A percentile compares a stretch with the other conserved stretches of the same genome.
Evolutionary conservation across 2,888 invertebrate genomes (phyloP).

Genomic region (Lasioglossum calceatum): DNA sequence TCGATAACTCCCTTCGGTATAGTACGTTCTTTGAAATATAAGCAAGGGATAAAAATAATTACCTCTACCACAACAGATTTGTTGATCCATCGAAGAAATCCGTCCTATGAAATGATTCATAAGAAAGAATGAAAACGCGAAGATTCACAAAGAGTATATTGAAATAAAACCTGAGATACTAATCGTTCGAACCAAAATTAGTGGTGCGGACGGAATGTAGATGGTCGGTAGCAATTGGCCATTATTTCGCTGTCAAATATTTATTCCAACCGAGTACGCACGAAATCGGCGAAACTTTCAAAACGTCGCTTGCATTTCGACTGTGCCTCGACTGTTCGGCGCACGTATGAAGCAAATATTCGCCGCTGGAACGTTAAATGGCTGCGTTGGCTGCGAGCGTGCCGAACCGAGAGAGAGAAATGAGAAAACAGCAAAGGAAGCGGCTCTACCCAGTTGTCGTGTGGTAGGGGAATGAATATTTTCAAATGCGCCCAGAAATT

Average conservation of each 20-base stretch:
- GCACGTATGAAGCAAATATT: slow-evolving; percentile 52
- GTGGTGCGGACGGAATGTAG: neutral
- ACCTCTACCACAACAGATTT: neutral
- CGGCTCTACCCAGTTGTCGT: neutral
- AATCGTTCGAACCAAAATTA: neutral
- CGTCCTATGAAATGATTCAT: neutral
- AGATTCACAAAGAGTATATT: neutral
- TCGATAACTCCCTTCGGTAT: neutral
- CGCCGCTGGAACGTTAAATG: slow-evolving; percentile 64
- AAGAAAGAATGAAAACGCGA: neutral
- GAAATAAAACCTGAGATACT: neutral
- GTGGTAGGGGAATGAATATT: slow-evolving; percentile 6
- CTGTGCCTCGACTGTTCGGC: slow-evolving; percentile 23
- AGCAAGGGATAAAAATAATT: neutral
- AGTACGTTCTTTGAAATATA: neutral
- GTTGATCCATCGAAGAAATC: neutral
- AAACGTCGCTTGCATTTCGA: slow-evolving; percentile 36
- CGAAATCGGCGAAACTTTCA: slow-evolving; percentile 45
- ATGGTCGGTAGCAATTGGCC: neutral
- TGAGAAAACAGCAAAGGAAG: slow-evolving; percentile 24
- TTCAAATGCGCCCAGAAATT: slow-evolving; percentile 44
- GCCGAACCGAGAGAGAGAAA: slow-evolving; percentile 45
- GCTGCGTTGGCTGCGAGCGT: slow-evolving; percentile 42
- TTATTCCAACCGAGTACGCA: slow-evolving; percentile 41
- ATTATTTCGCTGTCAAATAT: slow-evolving; percentile 27